Conservation (phyloP, 1,140 invertebrate genomes). For the Ganaspis sp. region DNA sequence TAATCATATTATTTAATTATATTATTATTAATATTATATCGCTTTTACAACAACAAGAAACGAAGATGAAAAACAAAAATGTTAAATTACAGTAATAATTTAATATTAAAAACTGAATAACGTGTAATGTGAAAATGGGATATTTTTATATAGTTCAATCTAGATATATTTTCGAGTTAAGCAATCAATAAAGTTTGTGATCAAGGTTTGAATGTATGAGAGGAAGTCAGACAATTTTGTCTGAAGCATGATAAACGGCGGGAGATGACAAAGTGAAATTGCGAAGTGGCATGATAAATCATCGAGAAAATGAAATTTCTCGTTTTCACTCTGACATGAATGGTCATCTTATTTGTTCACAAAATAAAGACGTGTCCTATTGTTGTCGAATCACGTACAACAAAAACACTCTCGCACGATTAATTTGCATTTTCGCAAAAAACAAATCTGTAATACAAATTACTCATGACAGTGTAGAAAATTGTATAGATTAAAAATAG, state of each 20-base stretch:
- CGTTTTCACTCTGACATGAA: slow-evolving; percentile 9
- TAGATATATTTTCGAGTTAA: not conserved
- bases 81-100: no score
- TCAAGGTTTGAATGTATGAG: slow-evolving; percentile 4
- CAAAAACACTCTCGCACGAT: no score
- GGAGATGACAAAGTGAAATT: slow-evolving; percentile 20
- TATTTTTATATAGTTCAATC: not conserved
- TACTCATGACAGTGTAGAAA: no score
- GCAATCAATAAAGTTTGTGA: not conserved
- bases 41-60: no score
- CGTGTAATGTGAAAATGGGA: not conserved
- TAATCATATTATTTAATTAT: no score
- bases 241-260: slow-evolving; percentile 21
- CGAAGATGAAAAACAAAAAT: no score
- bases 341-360: not conserved
- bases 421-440: no score
- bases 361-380: not conserved
- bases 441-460: no score
- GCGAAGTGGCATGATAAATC: slow-evolving; percentile 25
- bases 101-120: no score
- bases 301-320: slow-evolving; percentile 23
- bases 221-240: slow-evolving; percentile 24
- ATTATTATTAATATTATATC: no score
- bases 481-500: no score
- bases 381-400: not conserved